These are phyloP conservation scores for Pachyrhynchus sulphureomaculatus DNA, from an alignment of 1,140 invertebrate species.

Conservation along the genomic window DNA sequence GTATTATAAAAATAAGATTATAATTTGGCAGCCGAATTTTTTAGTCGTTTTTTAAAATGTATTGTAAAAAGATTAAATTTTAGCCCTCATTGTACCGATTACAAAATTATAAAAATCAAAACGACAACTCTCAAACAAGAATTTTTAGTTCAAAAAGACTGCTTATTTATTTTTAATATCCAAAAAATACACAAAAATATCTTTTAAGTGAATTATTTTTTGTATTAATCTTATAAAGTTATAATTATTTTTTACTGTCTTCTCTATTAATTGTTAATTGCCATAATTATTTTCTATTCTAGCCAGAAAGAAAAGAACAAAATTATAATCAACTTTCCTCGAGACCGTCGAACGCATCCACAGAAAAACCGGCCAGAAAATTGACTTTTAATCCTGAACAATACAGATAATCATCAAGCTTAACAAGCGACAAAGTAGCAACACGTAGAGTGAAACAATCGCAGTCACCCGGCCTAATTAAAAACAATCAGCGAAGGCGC, in stretches of 20 bases:
- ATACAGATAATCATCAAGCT: slow-evolving; percentile 24
- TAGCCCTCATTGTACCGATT: too few species aligned
- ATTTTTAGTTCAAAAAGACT: too few species aligned
- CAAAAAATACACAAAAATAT: too few species aligned
- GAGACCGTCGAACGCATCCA: slow-evolving; percentile 4
- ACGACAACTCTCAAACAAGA: too few species aligned
- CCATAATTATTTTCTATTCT: slow-evolving; percentile 7
- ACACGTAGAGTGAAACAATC: slow-evolving; percentile 32
- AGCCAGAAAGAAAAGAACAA: background rate
- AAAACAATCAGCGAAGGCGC: slow-evolving; percentile 33
- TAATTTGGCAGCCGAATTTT: too few species aligned
- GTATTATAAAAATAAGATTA: too few species aligned
- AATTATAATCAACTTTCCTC: background rate
- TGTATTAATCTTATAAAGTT: too few species aligned
- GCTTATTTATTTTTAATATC: too few species aligned
- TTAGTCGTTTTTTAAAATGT: too few species aligned
- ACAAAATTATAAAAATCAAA: too few species aligned
- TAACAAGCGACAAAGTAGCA: slow-evolving; percentile 31
- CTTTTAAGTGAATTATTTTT: too few species aligned
- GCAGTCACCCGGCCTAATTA: slow-evolving; percentile 33
- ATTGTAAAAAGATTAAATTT: too few species aligned
- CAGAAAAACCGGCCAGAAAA: slow-evolving; percentile 20
- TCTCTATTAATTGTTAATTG: background rate
- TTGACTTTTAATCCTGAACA: slow-evolving; percentile 34
- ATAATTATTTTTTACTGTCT: background rate